Percentiles rank a stretch among this genome's conserved stretches.
Conservation (phyloP, 2,888 invertebrate genomes). For the Platerodrilus igneus region DNA sequence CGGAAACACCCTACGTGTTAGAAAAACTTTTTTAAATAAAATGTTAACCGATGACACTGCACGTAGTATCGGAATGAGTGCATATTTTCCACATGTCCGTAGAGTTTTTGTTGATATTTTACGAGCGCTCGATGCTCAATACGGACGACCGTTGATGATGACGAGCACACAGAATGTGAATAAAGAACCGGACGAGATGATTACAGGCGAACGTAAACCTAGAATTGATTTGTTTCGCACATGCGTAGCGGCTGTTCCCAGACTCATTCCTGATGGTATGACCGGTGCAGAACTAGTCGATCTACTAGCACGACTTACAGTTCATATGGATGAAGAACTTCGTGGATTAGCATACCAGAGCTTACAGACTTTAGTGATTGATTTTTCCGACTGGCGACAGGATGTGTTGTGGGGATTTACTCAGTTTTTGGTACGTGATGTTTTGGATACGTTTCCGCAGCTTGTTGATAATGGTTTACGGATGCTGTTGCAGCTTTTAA, state of each 20-base stretch:
- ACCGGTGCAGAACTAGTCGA: slow-evolving; percentile 91
- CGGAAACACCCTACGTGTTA: slow-evolving; percentile 85
- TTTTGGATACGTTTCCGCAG: slow-evolving; percentile 82
- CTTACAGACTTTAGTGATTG: slow-evolving; percentile 89
- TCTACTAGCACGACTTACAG: slow-evolving; percentile 85
- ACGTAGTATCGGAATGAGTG: slow-evolving; percentile 92
- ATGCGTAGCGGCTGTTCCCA: slow-evolving; percentile 96
- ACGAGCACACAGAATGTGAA: slow-evolving; percentile 94
- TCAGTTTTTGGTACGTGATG: slow-evolving; percentile 90
- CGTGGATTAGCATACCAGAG: slow-evolving; percentile 91
- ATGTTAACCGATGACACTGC: slow-evolving; percentile 96
- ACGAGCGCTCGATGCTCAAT: slow-evolving; percentile 89
- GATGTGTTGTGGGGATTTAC: slow-evolving; percentile 93
- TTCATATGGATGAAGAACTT: slow-evolving; percentile 98
- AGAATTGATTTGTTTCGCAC: slow-evolving; percentile 97
- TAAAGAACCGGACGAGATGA: slow-evolving; percentile 88
- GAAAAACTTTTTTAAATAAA: slow-evolving; percentile 94
- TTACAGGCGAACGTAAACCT: slow-evolving; percentile 94
- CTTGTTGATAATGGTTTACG: slow-evolving; percentile 90
- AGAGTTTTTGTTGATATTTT: slow-evolving; percentile 95
- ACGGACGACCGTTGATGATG: slow-evolving; percentile 95
- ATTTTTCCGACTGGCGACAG: slow-evolving; percentile 96
- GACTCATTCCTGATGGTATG: slow-evolving; percentile 97
- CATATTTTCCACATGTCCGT: slow-evolving; percentile 93
- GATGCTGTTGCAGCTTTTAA: slow-evolving; percentile 86